Conservation (phyloP, 1,140 invertebrate species). For the Drosophila auraria region DNA sequence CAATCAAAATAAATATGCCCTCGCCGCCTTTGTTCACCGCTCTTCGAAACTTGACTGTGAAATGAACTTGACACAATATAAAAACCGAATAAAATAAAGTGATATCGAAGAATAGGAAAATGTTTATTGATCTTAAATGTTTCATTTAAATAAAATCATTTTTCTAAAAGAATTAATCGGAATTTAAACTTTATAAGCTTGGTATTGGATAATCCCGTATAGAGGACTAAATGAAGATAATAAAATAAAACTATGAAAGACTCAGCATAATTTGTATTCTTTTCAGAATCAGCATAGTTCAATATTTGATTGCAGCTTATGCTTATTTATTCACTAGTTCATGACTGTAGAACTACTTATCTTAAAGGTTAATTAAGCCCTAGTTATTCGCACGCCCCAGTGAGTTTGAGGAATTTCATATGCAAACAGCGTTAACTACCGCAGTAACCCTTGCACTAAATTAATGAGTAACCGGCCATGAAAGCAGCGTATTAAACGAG, state of each 20-base stretch:
- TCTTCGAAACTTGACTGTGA: conserved; percentile 17
- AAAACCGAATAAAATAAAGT: conserved; percentile 20
- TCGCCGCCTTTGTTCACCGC: conserved; percentile 14
- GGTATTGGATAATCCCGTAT: too few relatives aligned
- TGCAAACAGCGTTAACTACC: conserved; percentile 1
- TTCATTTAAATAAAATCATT: background rate
- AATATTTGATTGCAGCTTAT: background rate
- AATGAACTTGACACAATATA: conserved; percentile 46
- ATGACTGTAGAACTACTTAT: background rate
- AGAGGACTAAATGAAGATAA: background rate
- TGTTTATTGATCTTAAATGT: background rate
- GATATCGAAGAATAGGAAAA: conserved; percentile 2
- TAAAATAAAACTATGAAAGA: background rate
- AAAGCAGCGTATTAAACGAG: conserved; percentile 2
- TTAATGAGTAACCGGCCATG: background rate
- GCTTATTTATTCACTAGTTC: background rate
- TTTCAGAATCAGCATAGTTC: too few relatives aligned
- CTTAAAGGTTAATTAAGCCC: background rate
- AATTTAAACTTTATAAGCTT: too few relatives aligned
- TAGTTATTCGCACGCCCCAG: background rate
- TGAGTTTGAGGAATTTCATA: background rate
- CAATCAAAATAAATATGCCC: conserved; percentile 81
- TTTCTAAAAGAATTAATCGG: too few relatives aligned
- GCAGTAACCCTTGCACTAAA: background rate
- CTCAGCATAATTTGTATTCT: too few relatives aligned